Evolutionary conservation across 1,140 invertebrate species (phyloP), one percentile per base, ranked within the genome.

Genomic region (Coptotermes formosanus): DNA sequence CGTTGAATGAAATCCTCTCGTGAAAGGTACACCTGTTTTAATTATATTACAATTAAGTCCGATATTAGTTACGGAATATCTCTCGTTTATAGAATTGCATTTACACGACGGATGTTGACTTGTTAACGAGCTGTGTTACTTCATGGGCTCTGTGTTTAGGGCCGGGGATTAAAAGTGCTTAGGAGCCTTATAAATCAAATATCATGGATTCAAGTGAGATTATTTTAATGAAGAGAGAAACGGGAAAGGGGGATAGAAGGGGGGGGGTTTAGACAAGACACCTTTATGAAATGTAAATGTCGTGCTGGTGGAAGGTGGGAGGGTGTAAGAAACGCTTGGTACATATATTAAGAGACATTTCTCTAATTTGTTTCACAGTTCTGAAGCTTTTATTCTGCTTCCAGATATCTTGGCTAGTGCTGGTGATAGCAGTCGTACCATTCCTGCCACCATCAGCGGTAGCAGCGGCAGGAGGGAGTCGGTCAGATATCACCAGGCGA

Each of bases 221-320:
- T 75, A 75, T 75, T 75, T 75, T 75, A 75, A 75, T 75, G 64
- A 75, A 75, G 64, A 75, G 64, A 75, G 64, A 75, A n/a, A 75
- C 30, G 25, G 25, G 7, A 75, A 75, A 30, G 0, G 64, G 30
- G 64, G 14, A 8, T 75, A 25, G 25, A 30, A n/a, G 14, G 64
- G 25, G 16, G 64, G 16, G n/a, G n/a, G 64, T n/a, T n/a, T 75
- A 75, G 52, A 75, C 25, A 75, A 25, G 64, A 75, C 64, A 75
- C 64, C 64, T 75, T 75, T 75, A 75, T 75, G n/a, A 75, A 75
- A 75, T 75, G 64, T 75, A 75, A 75, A 75, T 75, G 64, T 30
- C 64, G 64, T 55, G 19, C 14, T 55, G 25, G 25, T 9, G 7
- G 19, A 21, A 21, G 52, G 14, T 16, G 6, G 14, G 55, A 59